These are phyloP conservation scores for Pristis pectinata DNA, from an alignment of 2,797 vertebrate species.

Conservation along the genomic window DNA sequence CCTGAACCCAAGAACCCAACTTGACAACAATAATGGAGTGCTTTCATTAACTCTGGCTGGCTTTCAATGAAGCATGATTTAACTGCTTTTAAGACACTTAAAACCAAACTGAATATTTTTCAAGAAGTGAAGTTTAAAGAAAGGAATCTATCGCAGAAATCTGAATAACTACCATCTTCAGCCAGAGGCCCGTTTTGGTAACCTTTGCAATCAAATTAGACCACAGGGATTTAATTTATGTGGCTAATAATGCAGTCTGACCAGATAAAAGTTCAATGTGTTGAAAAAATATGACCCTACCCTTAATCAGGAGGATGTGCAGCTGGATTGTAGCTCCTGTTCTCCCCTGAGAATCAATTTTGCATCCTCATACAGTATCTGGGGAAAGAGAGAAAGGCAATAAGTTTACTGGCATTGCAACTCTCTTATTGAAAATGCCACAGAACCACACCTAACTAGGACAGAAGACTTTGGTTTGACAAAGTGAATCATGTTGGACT, in stretches of 20 bases:
- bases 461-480: neutral
- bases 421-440: neutral
- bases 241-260: constrained; percentile 62
- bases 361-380: neutral
- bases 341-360: constrained; percentile 5
- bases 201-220: constrained; percentile 61
- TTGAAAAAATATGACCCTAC: constrained; percentile 1
- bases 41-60: constrained; percentile 4
- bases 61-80: constrained; percentile 29
- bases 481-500: neutral
- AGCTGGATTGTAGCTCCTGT: neutral
- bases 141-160: neutral
- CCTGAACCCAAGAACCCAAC: constrained; percentile 9
- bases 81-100: constrained; percentile 31
- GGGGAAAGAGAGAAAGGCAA: neutral
- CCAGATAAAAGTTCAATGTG: constrained; percentile 47
- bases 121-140: neutral
- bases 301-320: neutral
- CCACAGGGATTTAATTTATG: constrained; percentile 68
- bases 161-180: constrained; percentile 32
- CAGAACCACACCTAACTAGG: neutral
- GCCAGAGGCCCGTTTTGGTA: constrained; percentile 44
- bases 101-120: neutral
- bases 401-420: neutral
- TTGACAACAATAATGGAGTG: constrained; percentile 30